Evolutionary conservation across 2,113 vertebrate genomes (phyloP), one percentile per base, ranked within the genome.

Genomic region (Cavia aperea): DNA sequence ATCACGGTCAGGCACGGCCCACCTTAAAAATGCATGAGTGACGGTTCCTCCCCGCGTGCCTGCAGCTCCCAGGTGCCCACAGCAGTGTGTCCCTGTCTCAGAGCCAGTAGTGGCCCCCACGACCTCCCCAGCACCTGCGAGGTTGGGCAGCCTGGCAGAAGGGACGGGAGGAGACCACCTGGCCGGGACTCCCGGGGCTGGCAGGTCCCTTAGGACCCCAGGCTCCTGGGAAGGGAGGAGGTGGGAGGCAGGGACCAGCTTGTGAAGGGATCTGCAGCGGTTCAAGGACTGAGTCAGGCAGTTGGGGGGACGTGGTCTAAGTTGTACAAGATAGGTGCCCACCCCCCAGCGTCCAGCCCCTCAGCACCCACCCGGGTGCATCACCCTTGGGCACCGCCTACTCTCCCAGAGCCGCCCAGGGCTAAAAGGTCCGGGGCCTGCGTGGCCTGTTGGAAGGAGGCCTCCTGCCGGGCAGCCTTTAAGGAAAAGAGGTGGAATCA

Each of bases 401-500:
- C 16, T 39, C 39, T 39, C 39, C 16, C 63, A 4, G 39, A 7
- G 36, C 46, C 21, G 62, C 31, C 36, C 39, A 5, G 51, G 63
- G 62, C 75, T 43, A 54, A 46, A 26, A 31, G 5, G 1, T 13
- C 54, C 43, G 84, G 63, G 81, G 65, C 43, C 66, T 11, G 15
- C 5, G 23, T 8, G 73, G 92, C 70, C 26, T 0, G 29, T 12
- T 33, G 72, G 51, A 85, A 4, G 46, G 77, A 7, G 62, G 95
- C 73, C n/a, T 24, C 75, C 75, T 19, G 91, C 33, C 51, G 86
- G 82, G 70, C n/a, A 54, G 96, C 95, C 96, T 93, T 97, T 95
- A 95, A 93, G 21, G 65, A 96, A 96, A 96, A 95, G 87, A 86
- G 96, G 92, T 92, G 73, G 95, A 95, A 89, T 92, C 93, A 86